phyloP scores from a whole-genome alignment of 2,888 invertebrate species.

The Tricholauxania praeusta region DNA sequence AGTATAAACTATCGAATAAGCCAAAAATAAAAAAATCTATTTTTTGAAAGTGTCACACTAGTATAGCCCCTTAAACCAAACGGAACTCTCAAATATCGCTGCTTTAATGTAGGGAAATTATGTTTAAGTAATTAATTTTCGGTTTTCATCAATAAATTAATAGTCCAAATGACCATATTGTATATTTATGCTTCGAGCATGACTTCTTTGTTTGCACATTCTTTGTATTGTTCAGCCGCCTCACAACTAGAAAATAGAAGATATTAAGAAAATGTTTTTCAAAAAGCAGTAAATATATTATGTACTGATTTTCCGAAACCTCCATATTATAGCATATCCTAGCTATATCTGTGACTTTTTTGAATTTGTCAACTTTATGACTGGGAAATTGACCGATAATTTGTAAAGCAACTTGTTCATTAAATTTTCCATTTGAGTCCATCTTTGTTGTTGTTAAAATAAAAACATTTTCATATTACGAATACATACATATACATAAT shows the following conservation, averaged over 20 bases:
- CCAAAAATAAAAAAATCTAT: too few species aligned
- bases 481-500: neutral
- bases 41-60: too few species aligned
- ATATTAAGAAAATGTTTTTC: neutral
- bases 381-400: constrained; percentile 48
- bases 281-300: neutral
- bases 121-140: too few species aligned
- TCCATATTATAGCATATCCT: constrained; percentile 47
- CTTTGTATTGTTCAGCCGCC: constrained; percentile 55
- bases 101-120: too few species aligned
- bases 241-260: constrained; percentile 53
- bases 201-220: constrained; percentile 51
- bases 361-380: constrained; percentile 49
- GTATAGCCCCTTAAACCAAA: too few species aligned
- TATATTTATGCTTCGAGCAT: constrained; percentile 43
- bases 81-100: too few species aligned
- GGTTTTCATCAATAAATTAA: too few species aligned
- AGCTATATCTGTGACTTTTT: constrained; percentile 49
- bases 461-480: neutral
- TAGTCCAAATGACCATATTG: too few species aligned
- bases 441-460: constrained; percentile 34
- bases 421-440: constrained; percentile 51
- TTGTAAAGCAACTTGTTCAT: constrained; percentile 43
- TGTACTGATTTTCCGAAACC: constrained; percentile 45
- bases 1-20: too few species aligned